phyloP scores from a whole-genome alignment of 2,113 vertebrate genomes.

The Corythornis madagascariensis region DNA sequence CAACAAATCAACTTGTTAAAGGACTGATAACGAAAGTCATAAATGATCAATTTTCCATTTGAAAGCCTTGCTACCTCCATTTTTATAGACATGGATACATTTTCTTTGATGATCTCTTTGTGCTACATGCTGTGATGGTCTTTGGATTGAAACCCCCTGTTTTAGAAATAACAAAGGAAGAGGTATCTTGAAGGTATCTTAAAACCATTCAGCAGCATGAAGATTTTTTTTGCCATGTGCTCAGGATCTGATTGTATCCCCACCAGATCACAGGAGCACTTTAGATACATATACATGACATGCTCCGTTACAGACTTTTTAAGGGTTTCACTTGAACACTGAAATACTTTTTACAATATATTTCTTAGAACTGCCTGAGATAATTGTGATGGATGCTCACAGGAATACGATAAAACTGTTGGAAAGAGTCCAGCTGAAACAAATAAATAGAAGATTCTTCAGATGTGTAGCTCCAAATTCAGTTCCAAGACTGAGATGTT shows the following conservation, averaged over 20 bases:
- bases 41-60: neutral
- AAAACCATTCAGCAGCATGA: neutral
- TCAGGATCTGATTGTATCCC: neutral
- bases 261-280: neutral
- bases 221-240: neutral
- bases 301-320: neutral
- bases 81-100: neutral
- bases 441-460: conserved; percentile 6
- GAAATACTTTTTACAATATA: neutral
- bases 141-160: neutral
- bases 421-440: neutral
- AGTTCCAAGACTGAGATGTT: conserved; percentile 17
- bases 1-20: neutral
- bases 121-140: neutral
- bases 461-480: neutral
- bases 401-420: neutral
- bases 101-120: neutral
- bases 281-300: neutral
- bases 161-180: neutral
- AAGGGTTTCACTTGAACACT: neutral
- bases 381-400: neutral
- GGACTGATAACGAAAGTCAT: neutral
- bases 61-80: neutral
- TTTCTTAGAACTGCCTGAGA: neutral
- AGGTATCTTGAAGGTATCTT: neutral